phyloP scores from a whole-genome alignment of 1,140 invertebrate genomes.

The Aporrectodea caliginosa region DNA sequence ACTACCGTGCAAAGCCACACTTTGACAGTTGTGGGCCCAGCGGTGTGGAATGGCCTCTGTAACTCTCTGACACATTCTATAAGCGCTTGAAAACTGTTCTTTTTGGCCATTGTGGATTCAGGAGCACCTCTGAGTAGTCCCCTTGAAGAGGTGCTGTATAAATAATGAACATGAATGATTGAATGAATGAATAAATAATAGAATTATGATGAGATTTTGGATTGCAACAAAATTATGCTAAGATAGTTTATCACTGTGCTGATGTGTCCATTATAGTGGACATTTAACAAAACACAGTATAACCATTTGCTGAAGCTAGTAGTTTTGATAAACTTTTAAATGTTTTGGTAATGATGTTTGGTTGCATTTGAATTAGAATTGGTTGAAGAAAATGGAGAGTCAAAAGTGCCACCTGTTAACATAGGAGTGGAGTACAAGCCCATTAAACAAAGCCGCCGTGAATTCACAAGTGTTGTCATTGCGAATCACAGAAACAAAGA shows the following conservation, averaged over 20 bases:
- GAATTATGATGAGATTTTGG: no score
- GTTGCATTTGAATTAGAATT: background rate
- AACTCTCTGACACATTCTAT: no score
- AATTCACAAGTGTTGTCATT: background rate
- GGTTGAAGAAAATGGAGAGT: background rate
- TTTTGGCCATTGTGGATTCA: no score
- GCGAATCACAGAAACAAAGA: slow-evolving; percentile 5
- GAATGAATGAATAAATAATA: no score
- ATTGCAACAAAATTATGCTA: no score
- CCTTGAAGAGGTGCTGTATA: no score
- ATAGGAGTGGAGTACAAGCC: slow-evolving; percentile 6
- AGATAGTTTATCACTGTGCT: background rate
- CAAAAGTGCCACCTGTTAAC: slow-evolving; percentile 10
- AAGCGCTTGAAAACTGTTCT: no score
- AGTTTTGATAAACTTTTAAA: background rate
- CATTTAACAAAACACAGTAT: background rate
- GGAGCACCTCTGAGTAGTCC: no score
- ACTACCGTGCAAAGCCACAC: no score
- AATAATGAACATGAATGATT: no score
- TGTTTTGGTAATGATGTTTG: background rate
- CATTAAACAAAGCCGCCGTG: background rate
- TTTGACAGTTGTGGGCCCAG: no score
- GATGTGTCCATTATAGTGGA: background rate
- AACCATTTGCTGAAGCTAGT: background rate
- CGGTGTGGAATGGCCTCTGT: no score